A percentile compares a stretch with the other conserved stretches of the same genome.
phyloP scores from a whole-genome alignment of 2,797 vertebrate species.

The Erethizon dorsatum region DNA sequence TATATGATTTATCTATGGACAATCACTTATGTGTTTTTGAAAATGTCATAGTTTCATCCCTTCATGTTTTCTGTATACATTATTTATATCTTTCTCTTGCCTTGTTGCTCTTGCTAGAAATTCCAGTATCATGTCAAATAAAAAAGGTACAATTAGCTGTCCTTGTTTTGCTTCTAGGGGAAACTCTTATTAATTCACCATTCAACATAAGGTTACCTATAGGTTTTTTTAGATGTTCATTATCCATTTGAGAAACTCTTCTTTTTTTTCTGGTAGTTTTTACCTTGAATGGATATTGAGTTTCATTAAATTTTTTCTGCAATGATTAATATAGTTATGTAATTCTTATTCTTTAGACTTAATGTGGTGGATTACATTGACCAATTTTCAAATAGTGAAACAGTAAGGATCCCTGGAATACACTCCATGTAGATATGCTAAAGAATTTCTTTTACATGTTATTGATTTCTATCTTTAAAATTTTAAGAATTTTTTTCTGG shows the following conservation, averaged over 20 bases:
- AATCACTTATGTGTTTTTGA: background rate
- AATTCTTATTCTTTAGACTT: background rate
- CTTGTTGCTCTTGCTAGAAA: background rate
- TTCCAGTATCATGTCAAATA: background rate
- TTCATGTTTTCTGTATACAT: background rate
- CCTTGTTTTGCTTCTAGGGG: background rate
- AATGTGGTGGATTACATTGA: background rate
- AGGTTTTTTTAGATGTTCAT: background rate
- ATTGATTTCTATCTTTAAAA: background rate
- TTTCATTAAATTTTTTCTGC: background rate
- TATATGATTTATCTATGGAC: background rate
- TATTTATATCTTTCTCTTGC: background rate
- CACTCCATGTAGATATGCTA: background rate
- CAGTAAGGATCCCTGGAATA: background rate
- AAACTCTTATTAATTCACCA: background rate
- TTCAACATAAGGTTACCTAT: background rate
- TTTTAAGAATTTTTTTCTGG: background rate
- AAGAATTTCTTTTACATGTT: background rate
- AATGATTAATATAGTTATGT: background rate
- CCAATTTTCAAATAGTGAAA: background rate
- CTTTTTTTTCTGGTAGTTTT: background rate
- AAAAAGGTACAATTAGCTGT: background rate
- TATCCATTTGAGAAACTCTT: background rate
- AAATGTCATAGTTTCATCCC: background rate
- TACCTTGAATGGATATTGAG: background rate